phyloP scores from a whole-genome alignment of 2,797 vertebrate species.

The Phalloptychus januarius region DNA sequence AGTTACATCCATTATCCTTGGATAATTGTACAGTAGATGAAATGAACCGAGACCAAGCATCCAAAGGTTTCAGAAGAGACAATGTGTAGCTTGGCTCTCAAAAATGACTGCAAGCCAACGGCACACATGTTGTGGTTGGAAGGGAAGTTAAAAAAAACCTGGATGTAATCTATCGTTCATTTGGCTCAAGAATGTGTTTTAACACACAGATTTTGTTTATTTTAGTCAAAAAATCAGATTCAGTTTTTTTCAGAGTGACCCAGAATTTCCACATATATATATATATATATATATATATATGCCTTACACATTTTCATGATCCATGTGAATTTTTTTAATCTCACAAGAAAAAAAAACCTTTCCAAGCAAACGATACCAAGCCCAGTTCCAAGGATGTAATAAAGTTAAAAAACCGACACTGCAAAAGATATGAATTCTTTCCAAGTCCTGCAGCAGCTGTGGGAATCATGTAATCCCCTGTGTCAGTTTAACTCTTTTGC shows the following conservation, averaged over 20 bases:
- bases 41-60: background rate
- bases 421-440: background rate
- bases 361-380: background rate
- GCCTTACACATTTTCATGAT: background rate
- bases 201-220: background rate
- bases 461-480: slow-evolving; percentile 24
- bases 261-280: background rate
- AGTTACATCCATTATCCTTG: background rate
- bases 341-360: background rate
- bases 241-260: background rate
- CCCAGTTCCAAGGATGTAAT: background rate
- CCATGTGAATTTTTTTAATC: background rate
- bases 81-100: background rate
- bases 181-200: background rate
- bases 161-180: background rate
- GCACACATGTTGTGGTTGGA: background rate
- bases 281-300: too few species aligned
- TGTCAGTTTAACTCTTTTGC: slow-evolving; percentile 25
- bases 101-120: background rate
- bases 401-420: slow-evolving; percentile 2
- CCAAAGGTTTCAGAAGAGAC: background rate
- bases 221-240: background rate
- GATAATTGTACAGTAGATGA: background rate
- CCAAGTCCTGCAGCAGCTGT: background rate
- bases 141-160: background rate